phyloP scores from a whole-genome alignment of 2,797 vertebrate species.

The Merluccius polli region DNA sequence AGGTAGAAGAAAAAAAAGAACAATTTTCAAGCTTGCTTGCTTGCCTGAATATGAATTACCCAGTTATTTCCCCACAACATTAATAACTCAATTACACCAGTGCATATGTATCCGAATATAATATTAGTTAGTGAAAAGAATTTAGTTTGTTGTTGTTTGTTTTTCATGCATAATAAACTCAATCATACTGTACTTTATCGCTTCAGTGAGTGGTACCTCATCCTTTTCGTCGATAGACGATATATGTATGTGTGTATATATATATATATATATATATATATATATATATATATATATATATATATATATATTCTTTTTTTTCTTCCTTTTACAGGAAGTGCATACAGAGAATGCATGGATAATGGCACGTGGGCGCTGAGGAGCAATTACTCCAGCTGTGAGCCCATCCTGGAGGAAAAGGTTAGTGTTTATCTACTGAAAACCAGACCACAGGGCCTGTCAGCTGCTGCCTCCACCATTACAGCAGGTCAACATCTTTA shows the following conservation, averaged over 20 bases:
- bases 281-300: too few species aligned
- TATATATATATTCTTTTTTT: too few species aligned
- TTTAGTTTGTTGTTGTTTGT: background rate
- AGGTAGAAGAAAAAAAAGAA: slow-evolving; percentile 27
- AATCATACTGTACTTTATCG: background rate
- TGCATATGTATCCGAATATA: background rate
- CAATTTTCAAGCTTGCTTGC: background rate
- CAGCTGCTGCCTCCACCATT: background rate
- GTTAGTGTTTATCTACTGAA: slow-evolving; percentile 65
- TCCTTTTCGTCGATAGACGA: background rate
- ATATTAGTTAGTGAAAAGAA: background rate
- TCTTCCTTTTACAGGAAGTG: slow-evolving; percentile 74
- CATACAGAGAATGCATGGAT: slow-evolving; percentile 90
- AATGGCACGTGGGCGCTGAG: slow-evolving; percentile 95
- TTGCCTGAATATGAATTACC: background rate
- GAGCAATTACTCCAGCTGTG: slow-evolving; percentile 95
- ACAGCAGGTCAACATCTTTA: too few species aligned
- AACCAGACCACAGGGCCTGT: background rate
- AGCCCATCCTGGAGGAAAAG: slow-evolving; percentile 93
- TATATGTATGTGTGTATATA: too few species aligned
- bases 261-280: too few species aligned
- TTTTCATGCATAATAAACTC: background rate
- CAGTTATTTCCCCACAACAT: slow-evolving; percentile 6
- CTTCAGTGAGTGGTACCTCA: background rate
- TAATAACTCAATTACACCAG: slow-evolving; percentile 10